Percentiles rank a stretch among this genome's conserved stretches.
These are phyloP conservation scores for Hydraecia micacea DNA, from an alignment of 2,888 invertebrate genomes.

Conservation along the genomic window DNA sequence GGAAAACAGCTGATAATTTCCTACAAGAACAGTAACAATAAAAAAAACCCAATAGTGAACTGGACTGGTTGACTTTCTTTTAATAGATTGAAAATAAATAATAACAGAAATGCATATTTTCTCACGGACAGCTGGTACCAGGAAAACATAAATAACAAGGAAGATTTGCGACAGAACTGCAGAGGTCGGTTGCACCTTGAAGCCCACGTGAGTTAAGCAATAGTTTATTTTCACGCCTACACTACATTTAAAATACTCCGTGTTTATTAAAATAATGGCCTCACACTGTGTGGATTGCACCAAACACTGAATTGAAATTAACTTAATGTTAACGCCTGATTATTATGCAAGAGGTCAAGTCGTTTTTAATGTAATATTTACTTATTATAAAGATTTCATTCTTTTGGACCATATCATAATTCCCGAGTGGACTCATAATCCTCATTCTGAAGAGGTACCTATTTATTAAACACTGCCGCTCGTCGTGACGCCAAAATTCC, in stretches of 20 bases:
- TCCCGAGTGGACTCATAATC: background rate
- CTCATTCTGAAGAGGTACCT: background rate
- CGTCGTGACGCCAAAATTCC: background rate
- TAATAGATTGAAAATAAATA: background rate
- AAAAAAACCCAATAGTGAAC: background rate
- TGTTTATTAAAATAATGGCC: constrained; percentile 55
- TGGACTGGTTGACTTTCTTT: background rate
- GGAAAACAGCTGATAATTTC: background rate
- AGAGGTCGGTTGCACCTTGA: constrained; percentile 67
- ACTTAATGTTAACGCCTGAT: constrained; percentile 25
- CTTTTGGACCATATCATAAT: background rate
- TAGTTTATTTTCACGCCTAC: constrained; percentile 61
- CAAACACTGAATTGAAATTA: constrained; percentile 33
- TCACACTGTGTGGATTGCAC: constrained; percentile 32
- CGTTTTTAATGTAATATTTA: constrained; percentile 12
- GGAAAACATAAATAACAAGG: constrained; percentile 54
- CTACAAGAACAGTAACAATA: background rate
- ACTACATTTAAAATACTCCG: constrained; percentile 59
- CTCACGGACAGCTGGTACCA: constrained; percentile 45
- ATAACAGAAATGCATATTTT: constrained; percentile 16
- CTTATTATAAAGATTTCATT: background rate
- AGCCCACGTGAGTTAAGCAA: constrained; percentile 63
- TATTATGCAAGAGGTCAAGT: constrained; percentile 18
- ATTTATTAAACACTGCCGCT: background rate
- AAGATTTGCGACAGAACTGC: constrained; percentile 62